Evolutionary conservation across 1,140 invertebrate species (phyloP), one percentile per base, ranked within the genome.

Genomic region (Anoplolepis gracilipes): DNA sequence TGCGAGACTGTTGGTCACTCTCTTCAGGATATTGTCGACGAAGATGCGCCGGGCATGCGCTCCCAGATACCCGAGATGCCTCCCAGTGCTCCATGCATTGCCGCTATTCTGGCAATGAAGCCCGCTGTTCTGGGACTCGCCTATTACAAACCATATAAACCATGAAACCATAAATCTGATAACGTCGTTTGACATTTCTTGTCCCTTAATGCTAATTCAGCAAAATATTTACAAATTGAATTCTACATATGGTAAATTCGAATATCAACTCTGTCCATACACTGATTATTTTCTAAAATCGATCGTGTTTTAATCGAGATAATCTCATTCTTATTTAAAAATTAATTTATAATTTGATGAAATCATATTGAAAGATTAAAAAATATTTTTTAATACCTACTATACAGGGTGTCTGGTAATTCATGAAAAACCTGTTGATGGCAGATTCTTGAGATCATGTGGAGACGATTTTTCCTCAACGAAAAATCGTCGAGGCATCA

Each of bases 1-100:
- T 1, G 96, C 96, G 10, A 97, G 93, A 65, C 95, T 96, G 86
- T 96, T 97, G 8, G 97, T 97, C 1, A 97, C 96, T 77, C 97
- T 94, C 87, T 96, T 97, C 5, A 97, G 93, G 39, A 97, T 96
- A 93, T 96, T 97, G 89, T 97, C 96, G 42, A 97, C 96, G 62
- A 97, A 96, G 1, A 97, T 92, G 72, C 96, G 95, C 49, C 96
- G 94, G 1, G 96, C 96, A 87, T 97, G 96, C 72, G 96, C 93
- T 79, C 96, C 96, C 77, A 96, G 92, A 65, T 96, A 93, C 75
- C 95, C 95, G 69, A 96, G 95, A 89, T 94, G 94, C 76, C 94
- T 91, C 25, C 90, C 87, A 4, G 90, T 57, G 90, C 86, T 36
- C 46, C 94, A 91, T 90, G 92, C 84, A 92, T 92, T 86, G 88